Evolutionary conservation across 2,888 invertebrate species (phyloP).

Genomic region (Drosophila anceps): DNA sequence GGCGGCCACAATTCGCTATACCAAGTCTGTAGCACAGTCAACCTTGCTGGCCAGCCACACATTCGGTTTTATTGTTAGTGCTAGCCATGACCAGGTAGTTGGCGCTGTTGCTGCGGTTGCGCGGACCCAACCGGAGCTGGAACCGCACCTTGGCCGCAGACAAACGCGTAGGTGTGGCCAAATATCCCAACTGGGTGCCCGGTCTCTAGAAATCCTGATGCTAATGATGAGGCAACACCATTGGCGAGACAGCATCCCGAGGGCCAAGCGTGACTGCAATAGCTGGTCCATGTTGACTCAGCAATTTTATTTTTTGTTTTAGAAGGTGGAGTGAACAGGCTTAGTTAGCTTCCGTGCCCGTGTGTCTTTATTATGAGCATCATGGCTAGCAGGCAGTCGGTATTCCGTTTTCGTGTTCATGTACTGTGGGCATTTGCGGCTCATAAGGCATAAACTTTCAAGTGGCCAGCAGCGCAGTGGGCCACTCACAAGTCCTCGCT

Average conservation of each 20-base stretch:
- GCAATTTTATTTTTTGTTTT: slow-evolving; percentile 52
- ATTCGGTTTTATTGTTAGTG: slow-evolving; percentile 76
- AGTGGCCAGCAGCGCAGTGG: slow-evolving; percentile 69
- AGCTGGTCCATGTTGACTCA: slow-evolving; percentile 68
- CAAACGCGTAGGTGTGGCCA: slow-evolving; percentile 72
- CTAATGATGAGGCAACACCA: slow-evolving; percentile 69
- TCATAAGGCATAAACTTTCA: slow-evolving; percentile 81
- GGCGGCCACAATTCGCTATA: slow-evolving; percentile 20
- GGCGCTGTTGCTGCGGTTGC: slow-evolving; percentile 40
- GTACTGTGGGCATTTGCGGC: slow-evolving; percentile 78
- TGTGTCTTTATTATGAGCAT: slow-evolving; percentile 72
- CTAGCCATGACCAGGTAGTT: slow-evolving; percentile 35
- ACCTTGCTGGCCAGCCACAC: slow-evolving; percentile 57
- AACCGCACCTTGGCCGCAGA: slow-evolving; percentile 75
- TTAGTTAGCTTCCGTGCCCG: slow-evolving; percentile 59
- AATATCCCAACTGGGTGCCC: slow-evolving; percentile 19
- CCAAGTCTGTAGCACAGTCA: slow-evolving; percentile 24
- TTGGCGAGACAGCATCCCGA: slow-evolving; percentile 34
- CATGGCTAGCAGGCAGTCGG: slow-evolving; percentile 11
- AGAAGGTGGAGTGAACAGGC: slow-evolving; percentile 39
- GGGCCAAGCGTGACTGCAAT: slow-evolving; percentile 38
- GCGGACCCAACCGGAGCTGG: slow-evolving; percentile 21
- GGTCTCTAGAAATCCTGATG: slow-evolving; percentile 44
- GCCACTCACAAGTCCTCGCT: slow-evolving; percentile 22
- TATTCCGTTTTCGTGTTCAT: slow-evolving; percentile 56